A percentile compares a stretch with the other conserved stretches of the same genome.
Conservation (phyloP, 1,140 invertebrate genomes). For the Stegodyphus dumicola region DNA sequence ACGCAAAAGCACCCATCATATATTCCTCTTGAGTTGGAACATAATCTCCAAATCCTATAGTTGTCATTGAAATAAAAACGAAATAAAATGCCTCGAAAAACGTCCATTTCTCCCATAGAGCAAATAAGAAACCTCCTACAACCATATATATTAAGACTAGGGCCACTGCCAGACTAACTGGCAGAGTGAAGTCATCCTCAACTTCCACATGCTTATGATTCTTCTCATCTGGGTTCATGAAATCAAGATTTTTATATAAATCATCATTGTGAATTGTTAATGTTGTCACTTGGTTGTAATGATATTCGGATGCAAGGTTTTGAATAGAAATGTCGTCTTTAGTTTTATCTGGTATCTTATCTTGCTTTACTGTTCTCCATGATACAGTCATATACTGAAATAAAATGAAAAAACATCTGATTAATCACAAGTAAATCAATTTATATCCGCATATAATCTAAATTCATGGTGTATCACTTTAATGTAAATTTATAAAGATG, state of each 20-base stretch:
- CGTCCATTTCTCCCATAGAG: conserved; percentile 77
- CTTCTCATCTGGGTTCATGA: conserved; percentile 53
- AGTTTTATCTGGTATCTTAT: conserved; percentile 1
- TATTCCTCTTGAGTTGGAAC: conserved; percentile 83
- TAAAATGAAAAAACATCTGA: neutral
- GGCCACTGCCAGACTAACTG: conserved; percentile 74
- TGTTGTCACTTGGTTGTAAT: conserved; percentile 51
- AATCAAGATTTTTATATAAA: conserved; percentile 57
- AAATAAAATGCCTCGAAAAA: conserved; percentile 95
- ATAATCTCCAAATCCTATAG: conserved; percentile 91
- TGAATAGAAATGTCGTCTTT: neutral
- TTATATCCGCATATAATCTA: no score
- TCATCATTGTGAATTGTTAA: conserved; percentile 55
- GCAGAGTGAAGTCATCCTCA: conserved; percentile 54
- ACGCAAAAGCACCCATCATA: conserved; percentile 89
- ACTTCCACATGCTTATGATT: conserved; percentile 63
- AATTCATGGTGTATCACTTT: no score
- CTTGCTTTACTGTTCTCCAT: conserved; percentile 50
- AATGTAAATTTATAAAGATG: no score
- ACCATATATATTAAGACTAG: conserved; percentile 83
- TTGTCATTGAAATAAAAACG: conserved; percentile 95
- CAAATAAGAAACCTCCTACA: conserved; percentile 70
- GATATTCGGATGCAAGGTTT: neutral
- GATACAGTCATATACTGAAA: conserved; percentile 60
- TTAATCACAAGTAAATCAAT: no score